Conservation (phyloP, 2,888 invertebrate genomes). For the Trichacis sp. region DNA sequence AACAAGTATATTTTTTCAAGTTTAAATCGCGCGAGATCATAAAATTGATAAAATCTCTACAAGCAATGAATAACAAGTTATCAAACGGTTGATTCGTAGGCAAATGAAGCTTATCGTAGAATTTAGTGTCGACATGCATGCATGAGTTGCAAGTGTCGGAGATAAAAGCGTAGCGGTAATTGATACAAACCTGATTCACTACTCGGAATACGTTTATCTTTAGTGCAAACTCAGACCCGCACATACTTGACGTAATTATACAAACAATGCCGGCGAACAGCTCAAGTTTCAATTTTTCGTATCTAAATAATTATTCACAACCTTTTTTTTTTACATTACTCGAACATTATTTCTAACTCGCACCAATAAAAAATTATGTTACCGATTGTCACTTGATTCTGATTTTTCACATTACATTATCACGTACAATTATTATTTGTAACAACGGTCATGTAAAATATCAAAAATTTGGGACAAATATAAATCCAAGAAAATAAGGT, state of each 20-base stretch:
- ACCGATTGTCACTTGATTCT: too few relatives aligned
- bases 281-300: not conserved
- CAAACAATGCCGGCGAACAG: not conserved
- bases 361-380: too few relatives aligned
- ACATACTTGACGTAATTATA: not conserved
- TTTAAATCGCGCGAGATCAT: not conserved
- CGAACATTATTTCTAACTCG: too few relatives aligned
- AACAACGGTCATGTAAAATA: too few relatives aligned
- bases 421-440: too few relatives aligned
- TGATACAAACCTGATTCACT: not conserved
- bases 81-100: not conserved
- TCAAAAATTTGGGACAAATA: too few relatives aligned
- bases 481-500: too few relatives aligned
- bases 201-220: not conserved
- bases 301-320: too few relatives aligned
- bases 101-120: conserved; percentile 1
- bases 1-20: too few relatives aligned
- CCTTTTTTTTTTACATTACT: too few relatives aligned
- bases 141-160: not conserved
- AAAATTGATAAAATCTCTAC: not conserved
- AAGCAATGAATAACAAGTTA: conserved; percentile 5
- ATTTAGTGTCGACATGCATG: not conserved
- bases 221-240: not conserved
- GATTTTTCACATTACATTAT: too few relatives aligned
- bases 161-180: not conserved